Evolutionary conservation across 2,888 invertebrate genomes (phyloP).

Genomic region (Caenorhabditis japonica): DNA sequence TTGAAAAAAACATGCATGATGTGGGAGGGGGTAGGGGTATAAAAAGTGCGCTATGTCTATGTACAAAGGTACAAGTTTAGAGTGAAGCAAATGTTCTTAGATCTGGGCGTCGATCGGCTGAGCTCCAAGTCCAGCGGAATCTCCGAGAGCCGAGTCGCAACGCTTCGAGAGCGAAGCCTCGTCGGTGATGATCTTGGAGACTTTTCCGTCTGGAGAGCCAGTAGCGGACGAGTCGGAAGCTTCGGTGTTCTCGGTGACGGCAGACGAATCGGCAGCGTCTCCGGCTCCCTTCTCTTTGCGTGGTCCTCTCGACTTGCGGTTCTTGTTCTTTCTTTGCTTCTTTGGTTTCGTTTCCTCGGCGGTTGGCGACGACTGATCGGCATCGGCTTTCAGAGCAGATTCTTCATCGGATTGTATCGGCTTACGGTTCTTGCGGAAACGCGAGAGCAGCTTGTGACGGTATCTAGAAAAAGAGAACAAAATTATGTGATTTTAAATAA

Average conservation of each 20-base stretch:
- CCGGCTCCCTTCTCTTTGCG: constrained; percentile 19
- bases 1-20: constrained; percentile 35
- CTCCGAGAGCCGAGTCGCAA: constrained; percentile 42
- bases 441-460: constrained; percentile 52
- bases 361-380: constrained; percentile 6
- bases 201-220: constrained; percentile 25
- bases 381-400: background rate
- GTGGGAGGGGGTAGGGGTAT: too few relatives aligned
- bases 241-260: constrained; percentile 8
- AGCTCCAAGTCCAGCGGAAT: constrained; percentile 45
- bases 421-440: constrained; percentile 48
- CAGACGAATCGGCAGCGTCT: constrained; percentile 17
- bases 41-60: constrained; percentile 35
- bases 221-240: constrained; percentile 11
- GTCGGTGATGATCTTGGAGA: constrained; percentile 35
- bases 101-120: constrained; percentile 47
- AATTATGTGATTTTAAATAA: too few relatives aligned
- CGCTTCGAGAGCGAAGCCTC: constrained; percentile 31
- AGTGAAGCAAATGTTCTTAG: constrained; percentile 14
- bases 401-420: constrained; percentile 29
- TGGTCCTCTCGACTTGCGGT: constrained; percentile 26
- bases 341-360: constrained; percentile 31
- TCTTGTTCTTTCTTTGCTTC: constrained; percentile 39
- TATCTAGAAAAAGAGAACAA: constrained; percentile 43
- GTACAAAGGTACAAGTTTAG: constrained; percentile 36